phyloP scores from a whole-genome alignment of 2,888 invertebrate genomes.

The Tetanocera ferruginea region DNA sequence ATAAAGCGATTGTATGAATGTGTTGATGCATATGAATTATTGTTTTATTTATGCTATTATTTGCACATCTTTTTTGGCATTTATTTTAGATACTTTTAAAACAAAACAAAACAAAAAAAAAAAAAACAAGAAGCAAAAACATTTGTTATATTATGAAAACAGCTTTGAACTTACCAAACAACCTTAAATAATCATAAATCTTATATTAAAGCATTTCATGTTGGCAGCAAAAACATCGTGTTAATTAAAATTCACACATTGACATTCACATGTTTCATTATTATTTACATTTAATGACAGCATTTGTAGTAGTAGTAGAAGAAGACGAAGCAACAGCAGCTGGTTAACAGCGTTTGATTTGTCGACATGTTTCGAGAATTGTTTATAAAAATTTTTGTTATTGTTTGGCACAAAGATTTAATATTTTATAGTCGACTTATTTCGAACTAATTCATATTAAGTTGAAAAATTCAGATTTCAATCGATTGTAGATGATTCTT shows the following conservation, averaged over 20 bases:
- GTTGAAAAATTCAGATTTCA: no score
- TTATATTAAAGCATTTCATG: neutral
- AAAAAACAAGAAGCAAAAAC: no score
- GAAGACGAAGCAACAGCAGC: neutral
- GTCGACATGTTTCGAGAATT: no score
- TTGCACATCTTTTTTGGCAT: neutral
- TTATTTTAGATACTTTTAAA: neutral
- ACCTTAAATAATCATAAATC: no score
- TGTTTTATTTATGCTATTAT: neutral
- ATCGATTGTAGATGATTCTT: no score
- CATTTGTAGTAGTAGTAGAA: neutral
- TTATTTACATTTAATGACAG: neutral
- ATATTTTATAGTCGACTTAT: no score
- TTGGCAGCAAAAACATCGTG: slow-evolving; percentile 7
- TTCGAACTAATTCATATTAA: no score
- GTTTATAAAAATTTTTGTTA: no score
- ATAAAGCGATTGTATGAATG: neutral
- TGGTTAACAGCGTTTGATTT: neutral
- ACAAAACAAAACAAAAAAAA: neutral
- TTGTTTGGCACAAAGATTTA: no score
- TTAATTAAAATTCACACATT: slow-evolving; percentile 44
- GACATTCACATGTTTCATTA: slow-evolving; percentile 25
- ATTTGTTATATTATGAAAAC: no score
- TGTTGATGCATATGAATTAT: neutral
- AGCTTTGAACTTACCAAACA: no score